Percentiles rank a stretch among this genome's conserved stretches.
phyloP scores from a whole-genome alignment of 1,140 invertebrate genomes.

The Onthophagus taurus region DNA sequence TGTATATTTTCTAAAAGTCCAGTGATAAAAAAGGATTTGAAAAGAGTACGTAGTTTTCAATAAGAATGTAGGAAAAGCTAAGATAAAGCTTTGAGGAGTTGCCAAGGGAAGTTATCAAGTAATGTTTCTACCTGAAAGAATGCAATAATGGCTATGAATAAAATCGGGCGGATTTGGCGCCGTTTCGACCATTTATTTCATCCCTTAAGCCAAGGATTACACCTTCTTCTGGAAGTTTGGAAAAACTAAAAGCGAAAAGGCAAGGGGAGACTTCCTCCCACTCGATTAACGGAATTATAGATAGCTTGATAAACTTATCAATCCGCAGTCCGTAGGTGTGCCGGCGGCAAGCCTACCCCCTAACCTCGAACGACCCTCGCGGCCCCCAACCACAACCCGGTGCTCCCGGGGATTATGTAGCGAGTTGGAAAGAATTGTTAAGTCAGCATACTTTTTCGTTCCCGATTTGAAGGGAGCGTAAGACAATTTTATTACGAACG shows the following conservation, averaged over 20 bases:
- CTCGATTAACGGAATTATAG: constrained; percentile 18
- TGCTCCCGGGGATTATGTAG: constrained; percentile 25
- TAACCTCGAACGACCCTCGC: constrained; percentile 21
- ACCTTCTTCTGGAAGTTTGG: constrained; percentile 5
- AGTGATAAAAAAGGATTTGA: too few species aligned
- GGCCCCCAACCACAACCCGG: constrained; percentile 19
- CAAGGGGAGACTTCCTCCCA: neutral
- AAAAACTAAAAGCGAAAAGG: constrained; percentile 6
- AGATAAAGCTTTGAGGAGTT: too few species aligned
- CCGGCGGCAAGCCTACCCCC: constrained; percentile 13
- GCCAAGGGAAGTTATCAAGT: too few species aligned
- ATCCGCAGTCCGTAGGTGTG: constrained; percentile 7
- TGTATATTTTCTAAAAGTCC: too few species aligned
- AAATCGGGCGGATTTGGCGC: constrained; percentile 10
- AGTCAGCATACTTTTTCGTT: constrained; percentile 26
- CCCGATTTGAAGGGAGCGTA: constrained; percentile 18
- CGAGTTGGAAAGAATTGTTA: constrained; percentile 26
- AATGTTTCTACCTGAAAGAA: too few species aligned
- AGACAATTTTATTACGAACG: constrained; percentile 23
- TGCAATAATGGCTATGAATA: constrained; percentile 8
- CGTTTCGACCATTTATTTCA: constrained; percentile 9
- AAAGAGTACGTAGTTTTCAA: too few species aligned
- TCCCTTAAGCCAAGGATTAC: constrained; percentile 8
- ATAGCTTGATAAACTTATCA: constrained; percentile 19
- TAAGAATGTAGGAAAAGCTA: too few species aligned